A percentile compares a stretch with the other conserved stretches of the same genome.
phyloP scores from a whole-genome alignment of 2,113 vertebrate species.

The Hyperoodon ampullatus region DNA sequence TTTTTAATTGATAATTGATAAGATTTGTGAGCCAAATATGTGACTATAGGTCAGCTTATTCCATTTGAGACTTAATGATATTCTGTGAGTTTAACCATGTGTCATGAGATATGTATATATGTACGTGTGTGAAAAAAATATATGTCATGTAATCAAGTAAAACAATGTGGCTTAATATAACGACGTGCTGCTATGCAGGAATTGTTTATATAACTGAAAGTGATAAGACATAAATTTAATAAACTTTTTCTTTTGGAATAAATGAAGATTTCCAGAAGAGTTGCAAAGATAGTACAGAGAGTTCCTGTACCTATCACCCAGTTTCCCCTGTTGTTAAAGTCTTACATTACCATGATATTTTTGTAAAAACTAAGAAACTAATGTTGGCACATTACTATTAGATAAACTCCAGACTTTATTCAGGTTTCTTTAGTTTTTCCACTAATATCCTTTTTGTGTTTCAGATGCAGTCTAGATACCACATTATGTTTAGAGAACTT shows the following conservation, averaged over 20 bases:
- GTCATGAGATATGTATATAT: neutral
- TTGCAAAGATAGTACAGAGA: neutral
- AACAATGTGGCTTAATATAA: neutral
- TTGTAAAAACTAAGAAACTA: neutral
- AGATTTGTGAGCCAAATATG: neutral
- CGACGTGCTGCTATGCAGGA: neutral
- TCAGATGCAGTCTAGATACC: neutral
- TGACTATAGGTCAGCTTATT: neutral
- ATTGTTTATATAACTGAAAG: neutral
- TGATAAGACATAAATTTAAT: neutral
- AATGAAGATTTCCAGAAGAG: neutral
- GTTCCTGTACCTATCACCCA: neutral
- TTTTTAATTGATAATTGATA: neutral
- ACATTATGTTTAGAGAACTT: slow-evolving; percentile 5
- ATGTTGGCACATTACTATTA: neutral
- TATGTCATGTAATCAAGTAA: neutral
- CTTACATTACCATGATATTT: neutral
- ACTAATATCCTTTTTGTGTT: neutral
- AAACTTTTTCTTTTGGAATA: neutral
- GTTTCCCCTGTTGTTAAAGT: neutral
- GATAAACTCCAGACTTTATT: neutral
- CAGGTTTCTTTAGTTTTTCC: neutral
- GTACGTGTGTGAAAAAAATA: neutral
- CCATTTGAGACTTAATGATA: neutral
- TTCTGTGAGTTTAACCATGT: neutral